Evolutionary conservation across 1,140 invertebrate genomes (phyloP), one percentile per base, ranked within the genome.

Genomic region (Drosophila pallidifrons): DNA sequence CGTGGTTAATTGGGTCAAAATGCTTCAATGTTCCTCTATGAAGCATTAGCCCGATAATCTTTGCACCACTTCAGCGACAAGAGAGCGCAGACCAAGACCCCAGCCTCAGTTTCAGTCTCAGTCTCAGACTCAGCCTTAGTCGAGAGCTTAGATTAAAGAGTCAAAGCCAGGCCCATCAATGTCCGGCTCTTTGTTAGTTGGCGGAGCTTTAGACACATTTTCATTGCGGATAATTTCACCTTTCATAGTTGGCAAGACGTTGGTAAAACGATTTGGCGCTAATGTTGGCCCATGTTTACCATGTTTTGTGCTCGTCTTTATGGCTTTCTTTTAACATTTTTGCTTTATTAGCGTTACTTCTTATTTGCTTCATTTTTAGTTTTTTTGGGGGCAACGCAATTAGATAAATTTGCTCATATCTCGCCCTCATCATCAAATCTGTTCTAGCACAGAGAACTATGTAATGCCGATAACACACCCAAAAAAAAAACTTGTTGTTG

Each of bases 141-240:
- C 20, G 20, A 25, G 20, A 25, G 20, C 3, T 25, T 25, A 15
- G 20, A 32, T 41, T n/a, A 25, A 47, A 45, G 28, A 28, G 15
- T 15, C 25, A 57, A 38, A 35, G 11, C 16, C 8, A 25, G 35
- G 11, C 59, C 35, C 49, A 49, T 81, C 43, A 32, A 52, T 55
- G 82, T 88, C 85, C 81, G 83, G 61, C 68, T 75, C 51, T 71
- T 76, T 73, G 55, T 64, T 60, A 43, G 46, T 66, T 46, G 5
- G 28, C 25, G 11, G 11, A 32, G 25, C 20, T 10, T 55, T 60
- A 58, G 30, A 46, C 65, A 61, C 65, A 67, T 73, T 67, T 71
- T 72, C 70, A 72, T 78, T 69, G 81, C 49, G 64, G 55, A 76
- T 75, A 89, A 88, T 85, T 89, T 88, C 85, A 81, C 85, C 88